Evolutionary conservation across 2,888 invertebrate genomes (phyloP).

Genomic region (Linnaemya tessellans): DNA sequence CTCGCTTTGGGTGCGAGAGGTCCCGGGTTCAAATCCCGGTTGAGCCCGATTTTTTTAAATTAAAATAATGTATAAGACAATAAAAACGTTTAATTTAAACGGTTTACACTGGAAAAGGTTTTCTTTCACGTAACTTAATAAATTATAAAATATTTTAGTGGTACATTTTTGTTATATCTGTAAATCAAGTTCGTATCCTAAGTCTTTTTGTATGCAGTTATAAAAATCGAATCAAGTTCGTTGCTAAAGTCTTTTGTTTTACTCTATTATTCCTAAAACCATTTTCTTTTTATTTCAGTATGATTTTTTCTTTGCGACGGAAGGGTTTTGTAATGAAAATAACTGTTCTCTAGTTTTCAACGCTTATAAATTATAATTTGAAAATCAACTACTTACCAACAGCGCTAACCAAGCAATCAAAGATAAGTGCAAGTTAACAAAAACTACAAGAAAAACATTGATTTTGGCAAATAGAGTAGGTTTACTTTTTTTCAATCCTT

Average conservation of each 20-base stretch:
- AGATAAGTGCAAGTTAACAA: slow-evolving; percentile 67
- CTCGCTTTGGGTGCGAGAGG: slow-evolving; percentile 87
- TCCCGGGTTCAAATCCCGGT: background rate
- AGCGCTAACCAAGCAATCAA: slow-evolving; percentile 77
- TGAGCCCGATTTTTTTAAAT: background rate
- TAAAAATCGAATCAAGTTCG: slow-evolving; percentile 9
- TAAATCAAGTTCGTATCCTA: slow-evolving; percentile 26
- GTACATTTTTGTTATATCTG: no score
- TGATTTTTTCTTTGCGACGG: slow-evolving; percentile 41
- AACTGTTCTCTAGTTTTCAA: slow-evolving; percentile 66
- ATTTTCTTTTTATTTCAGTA: background rate
- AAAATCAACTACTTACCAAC: slow-evolving; percentile 63
- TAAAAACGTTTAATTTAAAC: background rate
- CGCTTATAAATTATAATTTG: slow-evolving; percentile 68
- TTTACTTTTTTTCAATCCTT: background rate
- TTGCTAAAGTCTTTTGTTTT: slow-evolving; percentile 18
- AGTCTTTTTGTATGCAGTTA: slow-evolving; percentile 21
- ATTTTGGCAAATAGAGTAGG: slow-evolving; percentile 39
- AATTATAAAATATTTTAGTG: no score
- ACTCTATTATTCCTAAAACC: background rate
- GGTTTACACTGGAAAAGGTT: no score
- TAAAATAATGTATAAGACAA: no score
- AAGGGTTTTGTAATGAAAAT: slow-evolving; percentile 66
- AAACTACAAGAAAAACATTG: slow-evolving; percentile 58
- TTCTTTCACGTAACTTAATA: no score